Base-by-base conservation (phyloP, 2,797 vertebrate genomes). In the Chromis chromis region DNA sequence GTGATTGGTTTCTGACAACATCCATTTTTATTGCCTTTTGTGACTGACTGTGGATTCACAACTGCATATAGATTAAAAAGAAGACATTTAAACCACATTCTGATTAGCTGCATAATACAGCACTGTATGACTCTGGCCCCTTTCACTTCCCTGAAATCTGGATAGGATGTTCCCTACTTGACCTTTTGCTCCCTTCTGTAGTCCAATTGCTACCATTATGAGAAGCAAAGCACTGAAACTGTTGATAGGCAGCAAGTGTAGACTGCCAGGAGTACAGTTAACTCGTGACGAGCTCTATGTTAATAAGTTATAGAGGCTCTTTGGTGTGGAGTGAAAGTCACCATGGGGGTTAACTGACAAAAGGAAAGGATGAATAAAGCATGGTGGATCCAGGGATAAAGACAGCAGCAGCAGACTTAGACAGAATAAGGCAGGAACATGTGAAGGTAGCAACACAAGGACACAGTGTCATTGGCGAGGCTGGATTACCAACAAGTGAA, bases 81-180 rank as follows among this genome's bases (percentile, higher is more conserved):
- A 63, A 65, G 79, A 48, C 6, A 17, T 19, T 66, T 36, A 52
- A 65, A 40, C 28, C 16, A 39, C 50, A 8, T n/a, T 27, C 28
- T 6, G 27, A 28, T 25, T 42, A 31, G 54, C 17, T 42, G 21
- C 42, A 40, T 13, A 7, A 31, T 42, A 16, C 33, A 11, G 14
- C 60, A 21, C 22, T 25, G 48, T 65, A 6, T 2, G 16, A 60
- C 14, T 61, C 27, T 36, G 16, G 22, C 53, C 62, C 4, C 53
- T 64, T 86, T 27, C 42, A 77, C 66, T 86, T 87, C 69, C 70
- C 60, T 74, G 44, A 76, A 78, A 80, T 46, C 31, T 59, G 39
- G 53, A 82, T 56, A 83, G 79, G 72, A 82, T 80, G 74, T 71
- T 75, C 74, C 75, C 66, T 22, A 31, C 66, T 80, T 85, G 80